Base-by-base conservation (phyloP, 2,797 vertebrate genomes). In the Salmo trutta region DNA sequence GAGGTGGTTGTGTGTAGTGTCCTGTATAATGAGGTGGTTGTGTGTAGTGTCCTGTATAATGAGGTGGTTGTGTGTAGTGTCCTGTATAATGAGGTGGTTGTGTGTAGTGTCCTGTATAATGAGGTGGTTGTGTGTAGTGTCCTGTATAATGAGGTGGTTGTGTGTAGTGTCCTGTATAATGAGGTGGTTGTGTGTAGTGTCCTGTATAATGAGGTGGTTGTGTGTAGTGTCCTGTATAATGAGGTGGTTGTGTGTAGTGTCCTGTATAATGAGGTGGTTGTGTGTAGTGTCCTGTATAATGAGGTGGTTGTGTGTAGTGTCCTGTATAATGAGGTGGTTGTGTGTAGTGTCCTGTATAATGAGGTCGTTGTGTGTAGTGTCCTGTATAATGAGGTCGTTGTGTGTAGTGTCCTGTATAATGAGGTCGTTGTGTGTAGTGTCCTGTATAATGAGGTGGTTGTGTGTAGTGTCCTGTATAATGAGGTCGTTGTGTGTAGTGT, bases 271-370 rank as follows among this genome's bases (percentile, higher is more conserved):
- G 33, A 36, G 33, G 33, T 36, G 33, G 33, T 36, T 17, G n/a
- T 5, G 71, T 76, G 72, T 82, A 78, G 31, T 33, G 4, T 33
- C 1, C 31, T 33, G 31, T 33, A 5, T 33, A 36, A 36, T 36
- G 36, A 36, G 36, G 36, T 36, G 33, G 6, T 36, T 17, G n/a
- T 19, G 71, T 76, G 72, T 82, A 75, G 33, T 33, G 33, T 33
- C 5, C 33, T 33, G 33, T 33, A 33, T 5, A 36, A 36, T 36
- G 36, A 36, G 36, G 36, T 36, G 36, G 36, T 36, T 17, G 5
- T 1, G 71, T 76, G 72, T 82, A 77, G 31, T 33, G 33, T 33
- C 0, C 33, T 33, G 33, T 33, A 5, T 33, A 36, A 36, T 36
- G 36, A 36, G 36, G 36, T 36, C 6, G 36, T 36, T 17, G 5